Percentiles rank a stretch among this genome's conserved stretches.
Evolutionary conservation across 2,797 vertebrate species (phyloP).

Genomic region (Brachyrhaphis roseni): DNA sequence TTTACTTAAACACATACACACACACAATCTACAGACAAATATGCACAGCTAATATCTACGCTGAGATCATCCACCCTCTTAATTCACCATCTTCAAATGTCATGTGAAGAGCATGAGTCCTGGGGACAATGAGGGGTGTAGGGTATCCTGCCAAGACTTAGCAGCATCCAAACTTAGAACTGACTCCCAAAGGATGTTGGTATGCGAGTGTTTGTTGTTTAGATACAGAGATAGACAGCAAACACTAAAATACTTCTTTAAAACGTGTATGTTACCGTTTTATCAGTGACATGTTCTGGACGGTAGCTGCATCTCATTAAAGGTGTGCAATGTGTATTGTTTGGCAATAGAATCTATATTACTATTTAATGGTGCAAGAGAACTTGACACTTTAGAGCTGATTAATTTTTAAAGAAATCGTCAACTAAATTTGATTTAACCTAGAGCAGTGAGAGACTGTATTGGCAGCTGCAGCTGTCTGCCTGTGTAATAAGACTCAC

Average conservation of each 20-base stretch:
- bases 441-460: not conserved
- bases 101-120: constrained; percentile 73
- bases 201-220: constrained; percentile 57
- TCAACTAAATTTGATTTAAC: not conserved
- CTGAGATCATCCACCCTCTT: constrained; percentile 29
- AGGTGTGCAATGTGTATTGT: not conserved
- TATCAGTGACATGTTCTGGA: not conserved
- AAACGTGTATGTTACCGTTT: not conserved
- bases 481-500: not conserved
- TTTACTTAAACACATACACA: constrained; percentile 35
- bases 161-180: constrained; percentile 82
- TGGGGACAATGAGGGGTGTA: constrained; percentile 81
- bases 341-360: not conserved
- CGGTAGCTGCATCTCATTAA: not conserved
- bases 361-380: not conserved
- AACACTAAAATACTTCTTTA: constrained; percentile 60
- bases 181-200: constrained; percentile 76
- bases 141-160: constrained; percentile 82
- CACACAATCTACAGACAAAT: constrained; percentile 9
- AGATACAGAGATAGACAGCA: constrained; percentile 37
- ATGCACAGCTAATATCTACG: constrained; percentile 7
- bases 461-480: not conserved
- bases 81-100: constrained; percentile 75
- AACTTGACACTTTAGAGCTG: not conserved
- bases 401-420: not conserved